Evolutionary conservation across 1,140 invertebrate genomes (phyloP), one percentile per base, ranked within the genome.

Genomic region (Drosophila santomea): DNA sequence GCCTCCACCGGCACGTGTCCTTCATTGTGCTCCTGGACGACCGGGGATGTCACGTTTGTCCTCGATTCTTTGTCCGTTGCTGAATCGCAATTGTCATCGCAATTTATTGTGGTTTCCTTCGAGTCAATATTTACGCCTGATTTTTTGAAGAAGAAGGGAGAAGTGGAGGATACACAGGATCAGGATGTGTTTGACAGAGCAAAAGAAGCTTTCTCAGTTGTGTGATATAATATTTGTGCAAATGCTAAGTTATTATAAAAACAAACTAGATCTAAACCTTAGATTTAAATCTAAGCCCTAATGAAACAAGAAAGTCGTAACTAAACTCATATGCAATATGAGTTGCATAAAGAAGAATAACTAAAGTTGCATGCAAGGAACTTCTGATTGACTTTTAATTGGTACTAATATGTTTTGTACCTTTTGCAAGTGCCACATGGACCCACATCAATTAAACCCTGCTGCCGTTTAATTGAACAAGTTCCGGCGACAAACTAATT

Each of bases 71-170:
- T 68, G 45, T 60, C 48, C 38, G 15, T 43, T 36, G 57, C 61
- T 69, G 59, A 82, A 58, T 80, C 74, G 66, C 63, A 78, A 12
- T 69, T 74, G 50, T 54, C 79, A 72, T 64, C 63, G 20, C 43
- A 47, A 72, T 86, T 86, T 75, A 80, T 75, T 66, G 78, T 63
- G 56, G 76, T 68, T 17, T 74, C 73, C 61, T 76, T 73, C 11
- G 72, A 77, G 78, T 84, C 74, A 74, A 90, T 84, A 61, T 78
- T 78, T 56, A 74, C 84, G 63, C 82, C 77, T 89, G 63, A 43
- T 56, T 62, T 52, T 63, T 20, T 15, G 0, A 38, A 0, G 11
- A 12, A 10, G 11, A 38, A n/a, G 10, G 11, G 25, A 25, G 25
- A 5, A n/a, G 8, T 2, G 23, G 15, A 32, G 14, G 8, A 51